These are phyloP conservation scores for Phymorhynchus buccinoides DNA, from an alignment of 1,140 invertebrate species.

Conservation along the genomic window DNA sequence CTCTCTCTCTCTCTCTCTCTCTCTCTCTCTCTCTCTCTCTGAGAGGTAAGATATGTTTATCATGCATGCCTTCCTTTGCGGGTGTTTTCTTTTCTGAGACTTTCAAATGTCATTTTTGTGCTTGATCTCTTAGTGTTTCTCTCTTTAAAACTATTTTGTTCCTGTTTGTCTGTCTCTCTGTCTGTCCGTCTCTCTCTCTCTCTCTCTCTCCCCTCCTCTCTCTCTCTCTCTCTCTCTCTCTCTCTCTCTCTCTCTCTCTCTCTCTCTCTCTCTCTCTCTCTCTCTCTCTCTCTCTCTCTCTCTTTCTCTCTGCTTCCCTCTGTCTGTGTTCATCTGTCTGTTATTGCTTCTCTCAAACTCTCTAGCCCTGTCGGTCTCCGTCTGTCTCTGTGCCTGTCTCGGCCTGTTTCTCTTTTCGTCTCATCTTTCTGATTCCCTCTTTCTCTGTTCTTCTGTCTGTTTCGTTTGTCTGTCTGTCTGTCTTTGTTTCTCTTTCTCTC, in stretches of 20 bases:
- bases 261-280: slow-evolving; percentile 8
- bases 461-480: no score
- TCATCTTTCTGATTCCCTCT: no score
- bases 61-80: no score
- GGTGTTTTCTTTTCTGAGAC: no score
- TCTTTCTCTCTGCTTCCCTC: neutral
- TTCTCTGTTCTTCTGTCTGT: no score
- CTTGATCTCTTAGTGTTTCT: slow-evolving; percentile 15
- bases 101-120: no score
- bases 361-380: neutral
- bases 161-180: slow-evolving; percentile 8
- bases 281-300: neutral
- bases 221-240: slow-evolving; percentile 1
- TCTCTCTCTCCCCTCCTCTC: neutral
- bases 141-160: neutral
- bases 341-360: neutral
- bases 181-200: neutral
- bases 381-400: no score
- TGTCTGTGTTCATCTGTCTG: neutral
- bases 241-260: neutral
- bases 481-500: no score
- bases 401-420: no score
- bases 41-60: no score
- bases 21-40: neutral
- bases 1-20: slow-evolving; percentile 26